Base-by-base conservation (phyloP, 2,797 vertebrate genomes). In the Poeciliopsis infans region DNA sequence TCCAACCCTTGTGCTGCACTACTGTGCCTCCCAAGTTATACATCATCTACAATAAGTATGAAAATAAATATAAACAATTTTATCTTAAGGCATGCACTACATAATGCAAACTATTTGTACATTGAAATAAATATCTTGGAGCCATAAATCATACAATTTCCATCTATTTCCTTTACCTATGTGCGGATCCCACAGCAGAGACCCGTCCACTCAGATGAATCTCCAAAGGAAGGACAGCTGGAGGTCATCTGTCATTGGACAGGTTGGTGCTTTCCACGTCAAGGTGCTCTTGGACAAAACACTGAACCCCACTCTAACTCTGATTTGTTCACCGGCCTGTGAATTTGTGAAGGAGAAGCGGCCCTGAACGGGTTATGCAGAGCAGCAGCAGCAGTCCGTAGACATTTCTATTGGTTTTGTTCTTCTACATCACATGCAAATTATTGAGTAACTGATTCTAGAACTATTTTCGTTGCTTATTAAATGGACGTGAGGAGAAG, bases 271-370 rank as follows among this genome's bases (percentile, higher is more conserved):
- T 23, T 39, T 66, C 20, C 33, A 43, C 11, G 12, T 69, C 66
- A 69, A 69, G 66, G 66, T 69, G 66, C 23, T 69, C 66, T 69
- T 45, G 39, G 23, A 69, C 23, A 25, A 43, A 69, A 69, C 66
- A 69, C 66, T 69, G 12, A 69, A 69, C 11, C 45, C 66, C 39
- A 69, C 66, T 43, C 43, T 69, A 69, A 43, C 11, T 69, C 39
- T 69, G 66, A 69, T 45, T 43, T 43, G 39, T 69, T 69, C 8
- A 47, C 76, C 59, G 69, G 39, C 39, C 18, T 68, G 66, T 69
- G 66, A 43, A 25, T 69, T 43, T 45, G 10, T 69, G 66, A n/a
- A 43, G 66, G 23, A 43, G 66, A 69, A 43, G 1, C 23, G 8
- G 15, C 28, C 33, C 15, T 64, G 61, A 64, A 36, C 1, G 2